Evolutionary conservation across 2,797 vertebrate genomes (phyloP).

Genomic region (Tangara arthus): DNA sequence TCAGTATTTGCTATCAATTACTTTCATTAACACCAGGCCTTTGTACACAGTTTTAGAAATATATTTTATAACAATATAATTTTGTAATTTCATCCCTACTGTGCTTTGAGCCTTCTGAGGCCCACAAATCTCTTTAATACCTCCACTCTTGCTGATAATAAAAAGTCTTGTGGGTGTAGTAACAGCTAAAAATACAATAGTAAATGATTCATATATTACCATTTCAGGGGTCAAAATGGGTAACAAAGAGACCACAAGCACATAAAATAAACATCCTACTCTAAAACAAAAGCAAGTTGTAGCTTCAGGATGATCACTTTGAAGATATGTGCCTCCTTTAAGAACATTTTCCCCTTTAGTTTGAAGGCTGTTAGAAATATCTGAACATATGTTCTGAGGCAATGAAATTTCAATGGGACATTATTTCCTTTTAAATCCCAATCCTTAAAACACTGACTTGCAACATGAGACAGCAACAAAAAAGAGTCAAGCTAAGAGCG

Average conservation of each 20-base stretch:
- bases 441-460: constrained; percentile 43
- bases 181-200: constrained; percentile 61
- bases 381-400: constrained; percentile 64
- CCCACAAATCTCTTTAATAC: constrained; percentile 66
- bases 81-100: constrained; percentile 57
- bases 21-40: constrained; percentile 52
- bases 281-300: constrained; percentile 6
- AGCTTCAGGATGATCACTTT: constrained; percentile 36
- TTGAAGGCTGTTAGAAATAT: constrained; percentile 45
- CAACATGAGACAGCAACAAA: constrained; percentile 26
- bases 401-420: constrained; percentile 57
- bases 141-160: constrained; percentile 47
- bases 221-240: constrained; percentile 55
- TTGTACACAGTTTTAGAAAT: constrained; percentile 50
- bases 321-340: constrained; percentile 40
- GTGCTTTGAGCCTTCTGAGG: constrained; percentile 51
- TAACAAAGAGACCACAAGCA: constrained; percentile 34
- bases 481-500: not conserved
- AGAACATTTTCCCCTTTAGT: constrained; percentile 40
- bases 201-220: constrained; percentile 48
- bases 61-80: constrained; percentile 65
- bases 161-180: constrained; percentile 48
- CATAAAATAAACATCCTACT: constrained; percentile 38
- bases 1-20: constrained; percentile 67
- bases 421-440: constrained; percentile 48